A percentile compares a stretch with the other conserved stretches of the same genome.
phyloP scores from a whole-genome alignment of 1,140 invertebrate species.

The Calephelis virginiensis region DNA sequence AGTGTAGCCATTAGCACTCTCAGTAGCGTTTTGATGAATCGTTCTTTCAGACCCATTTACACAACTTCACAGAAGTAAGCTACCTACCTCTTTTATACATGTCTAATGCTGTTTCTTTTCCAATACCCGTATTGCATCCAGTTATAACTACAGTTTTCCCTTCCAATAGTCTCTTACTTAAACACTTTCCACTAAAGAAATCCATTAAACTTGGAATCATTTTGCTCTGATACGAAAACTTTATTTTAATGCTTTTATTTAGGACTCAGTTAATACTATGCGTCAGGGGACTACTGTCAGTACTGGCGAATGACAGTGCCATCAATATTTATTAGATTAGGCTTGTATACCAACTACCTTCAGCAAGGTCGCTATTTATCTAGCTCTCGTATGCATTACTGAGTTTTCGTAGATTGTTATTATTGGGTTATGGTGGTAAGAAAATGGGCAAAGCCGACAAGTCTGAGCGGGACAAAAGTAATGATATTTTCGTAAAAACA shows the following conservation, averaged over 20 bases:
- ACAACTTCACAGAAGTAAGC: no score
- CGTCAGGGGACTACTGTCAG: background rate
- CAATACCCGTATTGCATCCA: conserved; percentile 93
- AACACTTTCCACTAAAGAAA: conserved; percentile 56
- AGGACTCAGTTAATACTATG: background rate
- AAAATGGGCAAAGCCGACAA: no score
- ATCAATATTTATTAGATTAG: conserved; percentile 16
- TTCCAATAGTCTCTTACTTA: conserved; percentile 73
- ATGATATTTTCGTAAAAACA: no score
- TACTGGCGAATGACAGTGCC: background rate
- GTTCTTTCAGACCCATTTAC: no score
- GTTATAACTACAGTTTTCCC: conserved; percentile 90
- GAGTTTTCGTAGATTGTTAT: no score
- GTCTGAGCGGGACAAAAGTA: no score
- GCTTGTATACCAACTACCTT: background rate
- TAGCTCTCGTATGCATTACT: no score
- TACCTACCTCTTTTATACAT: conserved; percentile 82
- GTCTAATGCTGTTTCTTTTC: conserved; percentile 89
- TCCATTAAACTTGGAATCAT: conserved; percentile 37
- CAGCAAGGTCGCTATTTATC: background rate
- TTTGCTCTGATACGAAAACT: background rate
- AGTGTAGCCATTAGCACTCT: no score
- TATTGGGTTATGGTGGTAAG: no score
- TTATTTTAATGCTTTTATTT: background rate
- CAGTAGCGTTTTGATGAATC: no score